A percentile compares a stretch with the other conserved stretches of the same genome.
phyloP scores from a whole-genome alignment of 2,888 invertebrate species.

The Dichetophora obliterata region DNA sequence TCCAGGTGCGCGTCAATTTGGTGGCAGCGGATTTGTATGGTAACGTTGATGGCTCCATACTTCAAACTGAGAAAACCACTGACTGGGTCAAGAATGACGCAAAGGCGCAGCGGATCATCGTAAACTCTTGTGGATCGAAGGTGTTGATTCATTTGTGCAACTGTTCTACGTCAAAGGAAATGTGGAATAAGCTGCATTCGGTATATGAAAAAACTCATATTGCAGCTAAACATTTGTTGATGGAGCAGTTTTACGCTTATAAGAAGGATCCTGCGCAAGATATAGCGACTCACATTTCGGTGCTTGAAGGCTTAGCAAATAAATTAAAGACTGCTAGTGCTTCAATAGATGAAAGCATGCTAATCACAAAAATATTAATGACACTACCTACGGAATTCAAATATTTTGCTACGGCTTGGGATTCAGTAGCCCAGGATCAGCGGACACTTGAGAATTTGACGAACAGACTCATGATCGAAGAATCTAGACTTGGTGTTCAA shows the following conservation, averaged over 20 bases:
- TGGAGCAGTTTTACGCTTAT: slow-evolving; percentile 52
- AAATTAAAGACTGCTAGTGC: slow-evolving; percentile 20
- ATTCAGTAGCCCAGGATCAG: slow-evolving; percentile 12
- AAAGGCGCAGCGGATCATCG: too few species aligned
- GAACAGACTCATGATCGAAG: slow-evolving; percentile 38
- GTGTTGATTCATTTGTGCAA: too few species aligned
- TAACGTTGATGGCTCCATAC: slow-evolving; percentile 31
- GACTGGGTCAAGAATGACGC: neutral
- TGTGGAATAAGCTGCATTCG: slow-evolving; percentile 31
- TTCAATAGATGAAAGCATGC: slow-evolving; percentile 45
- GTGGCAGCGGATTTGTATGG: slow-evolving; percentile 37
- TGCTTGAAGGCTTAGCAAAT: slow-evolving; percentile 7
- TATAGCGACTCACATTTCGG: slow-evolving; percentile 46
- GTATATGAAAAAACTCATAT: slow-evolving; percentile 57
- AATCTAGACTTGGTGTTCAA: slow-evolving; percentile 32
- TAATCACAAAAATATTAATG: slow-evolving; percentile 46
- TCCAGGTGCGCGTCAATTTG: slow-evolving; percentile 40
- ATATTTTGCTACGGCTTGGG: slow-evolving; percentile 35
- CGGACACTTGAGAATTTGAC: slow-evolving; percentile 31
- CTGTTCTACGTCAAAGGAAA: neutral
- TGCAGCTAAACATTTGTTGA: slow-evolving; percentile 58
- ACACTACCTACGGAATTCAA: slow-evolving; percentile 35
- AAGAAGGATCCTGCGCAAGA: slow-evolving; percentile 40
- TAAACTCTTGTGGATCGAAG: too few species aligned
- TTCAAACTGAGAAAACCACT: neutral